Conservation (phyloP, 2,797 vertebrate genomes). For the Scleropages formosus region DNA sequence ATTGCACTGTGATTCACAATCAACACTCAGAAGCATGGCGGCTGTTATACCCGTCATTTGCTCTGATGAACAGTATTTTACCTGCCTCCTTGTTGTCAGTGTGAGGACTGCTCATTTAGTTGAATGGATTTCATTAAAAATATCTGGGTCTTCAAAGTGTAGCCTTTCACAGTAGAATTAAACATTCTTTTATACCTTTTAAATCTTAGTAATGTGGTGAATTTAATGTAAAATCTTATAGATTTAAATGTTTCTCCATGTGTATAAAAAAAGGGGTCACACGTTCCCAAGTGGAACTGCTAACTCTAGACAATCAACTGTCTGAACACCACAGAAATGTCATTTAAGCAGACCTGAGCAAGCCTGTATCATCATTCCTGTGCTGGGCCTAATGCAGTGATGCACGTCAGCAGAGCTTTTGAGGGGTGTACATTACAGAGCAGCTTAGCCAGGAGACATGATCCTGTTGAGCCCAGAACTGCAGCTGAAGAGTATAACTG, state of each 20-base stretch:
- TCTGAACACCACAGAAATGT: background rate
- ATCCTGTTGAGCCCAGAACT: no score
- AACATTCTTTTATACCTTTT: background rate
- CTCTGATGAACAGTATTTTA: constrained; percentile 44
- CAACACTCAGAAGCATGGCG: constrained; percentile 54
- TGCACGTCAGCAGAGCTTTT: no score
- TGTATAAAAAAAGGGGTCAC: background rate
- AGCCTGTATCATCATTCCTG: background rate
- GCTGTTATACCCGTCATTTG: constrained; percentile 40
- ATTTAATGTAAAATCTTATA: background rate
- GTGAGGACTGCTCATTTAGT: background rate
- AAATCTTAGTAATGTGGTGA: background rate
- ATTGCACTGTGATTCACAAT: constrained; percentile 59
- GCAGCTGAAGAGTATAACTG: no score
- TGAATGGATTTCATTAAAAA: background rate
- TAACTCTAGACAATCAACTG: background rate
- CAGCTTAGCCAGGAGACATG: no score
- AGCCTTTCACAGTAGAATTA: background rate
- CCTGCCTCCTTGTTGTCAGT: constrained; percentile 47
- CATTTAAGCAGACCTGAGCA: background rate
- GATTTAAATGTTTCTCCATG: no score
- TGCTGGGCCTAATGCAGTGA: no score
- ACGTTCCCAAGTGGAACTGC: background rate
- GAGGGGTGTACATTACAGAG: no score
- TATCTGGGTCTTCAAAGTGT: background rate